These are phyloP conservation scores for Eupithecia dodoneata DNA, from an alignment of 2,888 invertebrate species.

Conservation along the genomic window DNA sequence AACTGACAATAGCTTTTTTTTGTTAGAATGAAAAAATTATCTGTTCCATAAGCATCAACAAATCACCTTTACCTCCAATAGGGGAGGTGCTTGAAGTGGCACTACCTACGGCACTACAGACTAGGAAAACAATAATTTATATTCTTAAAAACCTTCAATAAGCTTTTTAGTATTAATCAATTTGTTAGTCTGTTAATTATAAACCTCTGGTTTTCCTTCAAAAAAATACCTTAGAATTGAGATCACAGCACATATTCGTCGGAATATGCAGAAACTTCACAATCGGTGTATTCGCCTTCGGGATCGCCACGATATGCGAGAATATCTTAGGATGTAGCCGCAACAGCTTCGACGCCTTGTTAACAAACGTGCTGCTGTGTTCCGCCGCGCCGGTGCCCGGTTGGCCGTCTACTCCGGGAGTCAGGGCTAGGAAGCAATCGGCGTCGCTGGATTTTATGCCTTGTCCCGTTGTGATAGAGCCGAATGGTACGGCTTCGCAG, in stretches of 20 bases:
- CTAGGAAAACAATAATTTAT: too few species aligned
- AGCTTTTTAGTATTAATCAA: too few species aligned
- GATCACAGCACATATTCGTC: slow-evolving; percentile 87
- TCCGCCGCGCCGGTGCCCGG: slow-evolving; percentile 34
- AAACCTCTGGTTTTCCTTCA: too few species aligned
- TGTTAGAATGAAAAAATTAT: too few species aligned
- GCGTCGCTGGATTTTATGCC: slow-evolving; percentile 89
- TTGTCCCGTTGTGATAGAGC: slow-evolving; percentile 89
- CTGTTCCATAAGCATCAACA: too few species aligned
- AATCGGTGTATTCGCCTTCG: slow-evolving; percentile 90
- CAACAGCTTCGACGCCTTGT: slow-evolving; percentile 68
- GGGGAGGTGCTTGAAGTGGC: too few species aligned
- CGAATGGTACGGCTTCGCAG: slow-evolving; percentile 84
- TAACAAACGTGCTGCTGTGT: slow-evolving; percentile 52
- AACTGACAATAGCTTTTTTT: too few species aligned
- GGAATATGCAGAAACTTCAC: slow-evolving; percentile 87
- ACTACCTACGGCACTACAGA: too few species aligned
- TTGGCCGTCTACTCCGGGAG: slow-evolving; percentile 48
- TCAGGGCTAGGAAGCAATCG: slow-evolving; percentile 86
- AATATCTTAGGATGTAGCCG: slow-evolving; percentile 73
- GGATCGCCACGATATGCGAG: slow-evolving; percentile 85
- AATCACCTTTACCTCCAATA: too few species aligned
- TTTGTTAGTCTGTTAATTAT: too few species aligned
- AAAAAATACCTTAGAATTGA: slow-evolving; percentile 85
- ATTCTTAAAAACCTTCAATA: too few species aligned